Percentiles rank a stretch among this genome's conserved stretches.
Conservation (phyloP, 1,140 invertebrate genomes). For the Sipha flava region DNA sequence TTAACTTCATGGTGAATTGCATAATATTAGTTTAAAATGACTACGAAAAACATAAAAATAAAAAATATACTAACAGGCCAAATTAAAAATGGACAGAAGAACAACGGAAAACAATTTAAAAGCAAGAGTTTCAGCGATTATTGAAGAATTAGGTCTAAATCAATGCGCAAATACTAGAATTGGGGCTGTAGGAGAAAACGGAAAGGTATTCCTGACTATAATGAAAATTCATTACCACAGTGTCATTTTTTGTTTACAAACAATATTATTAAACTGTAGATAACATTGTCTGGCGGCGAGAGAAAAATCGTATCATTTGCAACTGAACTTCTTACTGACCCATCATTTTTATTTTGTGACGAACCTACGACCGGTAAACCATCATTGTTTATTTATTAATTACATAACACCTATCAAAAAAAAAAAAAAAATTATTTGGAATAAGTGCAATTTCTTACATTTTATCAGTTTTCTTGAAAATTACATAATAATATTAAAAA, state of each 20-base stretch:
- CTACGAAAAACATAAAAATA: neutral
- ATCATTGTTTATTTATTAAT: no score
- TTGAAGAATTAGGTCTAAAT: conserved; percentile 63
- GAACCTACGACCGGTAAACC: conserved; percentile 84
- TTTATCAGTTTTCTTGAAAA: no score
- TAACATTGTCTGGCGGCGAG: conserved; percentile 85
- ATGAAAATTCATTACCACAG: neutral
- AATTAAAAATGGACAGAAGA: conserved; percentile 66
- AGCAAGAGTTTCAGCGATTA: conserved; percentile 58
- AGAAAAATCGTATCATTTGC: conserved; percentile 87
- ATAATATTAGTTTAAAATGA: neutral
- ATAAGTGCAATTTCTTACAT: no score
- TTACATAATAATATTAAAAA: no score
- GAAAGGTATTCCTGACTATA: neutral
- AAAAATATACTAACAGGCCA: conserved; percentile 50
- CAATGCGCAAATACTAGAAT: conserved; percentile 64
- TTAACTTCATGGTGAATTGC: conserved; percentile 71
- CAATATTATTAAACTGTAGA: conserved; percentile 26
- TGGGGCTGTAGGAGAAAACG: conserved; percentile 46
- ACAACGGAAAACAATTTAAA: conserved; percentile 51
- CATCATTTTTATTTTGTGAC: conserved; percentile 86
- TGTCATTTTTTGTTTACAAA: neutral
- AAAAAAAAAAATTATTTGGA: no score
- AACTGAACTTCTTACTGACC: conserved; percentile 84
- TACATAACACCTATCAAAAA: no score